Evolutionary conservation across 1,140 invertebrate species (phyloP).

Genomic region (Pseudomyrmex flavicornis): DNA sequence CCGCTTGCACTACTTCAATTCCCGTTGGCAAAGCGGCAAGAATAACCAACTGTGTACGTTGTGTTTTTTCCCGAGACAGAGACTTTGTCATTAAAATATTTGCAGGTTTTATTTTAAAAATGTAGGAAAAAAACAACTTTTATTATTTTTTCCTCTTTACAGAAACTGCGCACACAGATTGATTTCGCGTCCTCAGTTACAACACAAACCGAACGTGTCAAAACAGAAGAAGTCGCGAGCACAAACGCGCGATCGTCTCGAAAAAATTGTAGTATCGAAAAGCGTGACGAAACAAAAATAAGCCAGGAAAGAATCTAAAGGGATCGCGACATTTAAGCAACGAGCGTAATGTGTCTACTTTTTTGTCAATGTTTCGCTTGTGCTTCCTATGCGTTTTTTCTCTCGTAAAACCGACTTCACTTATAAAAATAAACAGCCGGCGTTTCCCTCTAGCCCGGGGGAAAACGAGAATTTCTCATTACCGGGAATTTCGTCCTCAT

Average conservation of each 20-base stretch:
- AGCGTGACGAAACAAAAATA: conserved; percentile 15
- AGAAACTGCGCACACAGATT: conserved; percentile 23
- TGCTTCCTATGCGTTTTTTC: neutral
- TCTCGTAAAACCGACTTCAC: neutral
- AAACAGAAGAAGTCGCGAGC: conserved; percentile 46
- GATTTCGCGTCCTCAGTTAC: conserved; percentile 45
- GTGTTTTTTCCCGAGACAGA: conserved; percentile 17
- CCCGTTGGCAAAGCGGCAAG: conserved; percentile 18
- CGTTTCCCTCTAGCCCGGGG: conserved; percentile 19
- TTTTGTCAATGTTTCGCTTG: conserved; percentile 18
- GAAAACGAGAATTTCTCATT: conserved; percentile 60
- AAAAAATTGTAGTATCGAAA: conserved; percentile 15
- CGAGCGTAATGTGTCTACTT: conserved; percentile 15
- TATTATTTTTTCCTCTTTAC: conserved; percentile 17
- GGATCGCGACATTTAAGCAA: conserved; percentile 6
- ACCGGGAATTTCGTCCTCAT: conserved; percentile 31
- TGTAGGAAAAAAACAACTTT: conserved; percentile 32
- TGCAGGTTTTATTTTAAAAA: neutral
- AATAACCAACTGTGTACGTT: neutral
- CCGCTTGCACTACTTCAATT: neutral
- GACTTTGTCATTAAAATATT: neutral
- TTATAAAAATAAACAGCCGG: conserved; percentile 55
- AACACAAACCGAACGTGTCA: neutral
- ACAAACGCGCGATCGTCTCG: conserved; percentile 19
- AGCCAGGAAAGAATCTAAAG: neutral